phyloP scores from a whole-genome alignment of 2,797 vertebrate genomes.

The Poecilia wingei region DNA sequence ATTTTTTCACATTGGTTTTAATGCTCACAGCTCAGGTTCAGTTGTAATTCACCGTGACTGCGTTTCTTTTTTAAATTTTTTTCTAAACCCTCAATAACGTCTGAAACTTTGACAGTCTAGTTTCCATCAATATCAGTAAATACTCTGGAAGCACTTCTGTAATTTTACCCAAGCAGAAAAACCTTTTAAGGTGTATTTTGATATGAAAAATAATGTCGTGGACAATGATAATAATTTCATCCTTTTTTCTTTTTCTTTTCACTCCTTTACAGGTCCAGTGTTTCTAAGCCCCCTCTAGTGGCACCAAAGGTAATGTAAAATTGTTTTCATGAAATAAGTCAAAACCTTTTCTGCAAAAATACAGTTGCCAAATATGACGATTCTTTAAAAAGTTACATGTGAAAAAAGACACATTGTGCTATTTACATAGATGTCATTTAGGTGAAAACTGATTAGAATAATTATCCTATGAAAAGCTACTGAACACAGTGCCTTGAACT shows the following conservation, averaged over 20 bases:
- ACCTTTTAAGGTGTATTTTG: conserved; percentile 9
- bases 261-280: conserved; percentile 78
- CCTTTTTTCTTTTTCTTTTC: background rate
- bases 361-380: background rate
- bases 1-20: conserved; percentile 17
- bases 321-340: background rate
- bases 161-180: conserved; percentile 11
- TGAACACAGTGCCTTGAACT: background rate
- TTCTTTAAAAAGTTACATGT: background rate
- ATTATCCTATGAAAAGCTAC: background rate
- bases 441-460: background rate
- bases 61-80: conserved; percentile 2
- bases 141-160: conserved; percentile 6
- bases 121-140: conserved; percentile 34
- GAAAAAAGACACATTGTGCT: background rate
- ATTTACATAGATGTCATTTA: background rate
- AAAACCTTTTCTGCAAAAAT: background rate
- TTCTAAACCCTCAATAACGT: conserved; percentile 7
- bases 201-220: conserved; percentile 13
- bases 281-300: conserved; percentile 83
- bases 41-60: conserved; percentile 35
- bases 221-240: conserved; percentile 11
- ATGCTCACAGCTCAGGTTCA: conserved; percentile 34
- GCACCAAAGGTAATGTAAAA: conserved; percentile 84
- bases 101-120: conserved; percentile 5